Percentiles rank a stretch among this genome's conserved stretches.
phyloP scores from a whole-genome alignment of 2,888 invertebrate genomes.

The Acanthosepion lycidas region DNA sequence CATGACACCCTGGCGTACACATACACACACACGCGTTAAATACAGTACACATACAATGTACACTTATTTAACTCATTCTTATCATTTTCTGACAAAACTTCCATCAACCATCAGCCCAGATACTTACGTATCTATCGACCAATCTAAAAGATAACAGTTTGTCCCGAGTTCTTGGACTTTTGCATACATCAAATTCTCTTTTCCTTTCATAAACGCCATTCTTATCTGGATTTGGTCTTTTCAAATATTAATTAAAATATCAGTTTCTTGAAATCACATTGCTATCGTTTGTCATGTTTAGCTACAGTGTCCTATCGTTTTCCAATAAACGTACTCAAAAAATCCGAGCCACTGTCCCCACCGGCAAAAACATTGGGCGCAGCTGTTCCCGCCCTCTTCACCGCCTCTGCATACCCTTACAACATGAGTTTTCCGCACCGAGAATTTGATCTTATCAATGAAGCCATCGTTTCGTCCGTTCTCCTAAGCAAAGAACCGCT shows the following conservation, averaged over 20 bases:
- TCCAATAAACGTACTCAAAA: background rate
- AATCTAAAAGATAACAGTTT: conserved; percentile 8
- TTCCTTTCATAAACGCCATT: background rate
- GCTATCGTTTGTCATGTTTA: background rate
- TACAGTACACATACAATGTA: background rate
- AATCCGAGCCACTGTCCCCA: too few relatives aligned
- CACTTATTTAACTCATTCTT: background rate
- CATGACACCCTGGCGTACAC: too few relatives aligned
- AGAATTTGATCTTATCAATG: too few relatives aligned
- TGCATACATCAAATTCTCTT: conserved; percentile 33
- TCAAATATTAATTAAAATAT: conserved; percentile 13
- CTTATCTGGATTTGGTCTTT: background rate
- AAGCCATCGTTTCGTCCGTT: too few relatives aligned
- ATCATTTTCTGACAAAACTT: background rate
- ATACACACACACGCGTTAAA: too few relatives aligned
- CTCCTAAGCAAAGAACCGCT: too few relatives aligned
- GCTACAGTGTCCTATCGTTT: background rate
- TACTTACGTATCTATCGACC: background rate
- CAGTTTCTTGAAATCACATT: background rate
- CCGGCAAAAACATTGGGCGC: too few relatives aligned
- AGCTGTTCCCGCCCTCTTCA: too few relatives aligned
- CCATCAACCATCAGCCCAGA: background rate
- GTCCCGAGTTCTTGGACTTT: background rate
- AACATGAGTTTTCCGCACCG: too few relatives aligned
- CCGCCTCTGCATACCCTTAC: too few relatives aligned